Evolutionary conservation across 2,888 invertebrate species (phyloP), one percentile per base, ranked within the genome.

Genomic region (Sarcophaga rosellei): DNA sequence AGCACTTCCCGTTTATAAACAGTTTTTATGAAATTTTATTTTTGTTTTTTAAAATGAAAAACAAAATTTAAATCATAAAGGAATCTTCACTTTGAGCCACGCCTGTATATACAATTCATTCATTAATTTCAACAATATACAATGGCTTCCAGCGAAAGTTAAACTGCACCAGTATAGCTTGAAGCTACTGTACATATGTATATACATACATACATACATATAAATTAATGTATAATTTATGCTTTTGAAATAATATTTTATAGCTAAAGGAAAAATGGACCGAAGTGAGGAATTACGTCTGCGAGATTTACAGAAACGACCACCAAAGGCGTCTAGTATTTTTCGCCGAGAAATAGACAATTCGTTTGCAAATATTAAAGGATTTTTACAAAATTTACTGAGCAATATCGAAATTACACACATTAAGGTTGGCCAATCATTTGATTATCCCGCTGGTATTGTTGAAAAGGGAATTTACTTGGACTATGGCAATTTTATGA

Each of bases 401-500:
- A 45, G n/a, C 4, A 23, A 65, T 6, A 10, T 4, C 8, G 44
- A 6, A 23, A 5, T 80, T 12, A 73, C 17, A 1, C 21, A 73
- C 15, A 53, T 4, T 45, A 0, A 44, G 23, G 78, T 78, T 0
- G 66, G 73, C 4, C 10, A 1, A 45, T 17, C 21, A 45, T 80
- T 57, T 59, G 10, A 25, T 15, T 73, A 73, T 73, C 65, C 65
- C n/a, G 0, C 0, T 8, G n/a, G 59, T 10, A 21, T 80, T 53
- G 4, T 10, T 15, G 61, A 15, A 66, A 45, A 61, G 5, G 11
- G 25, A 5, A n/a, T 35, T 47, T 35, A 15, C 25, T 0, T n/a
- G 0, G 11, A 23, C 47, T 47, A 68, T 45, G 73, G 73, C 8
- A 15, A 53, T 35, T 47, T 74, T 25, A 74, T 81, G 73, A 66